Evolutionary conservation across 2,113 vertebrate genomes (phyloP), one percentile per base, ranked within the genome.

Genomic region (Heterotilapia buettikoferi): DNA sequence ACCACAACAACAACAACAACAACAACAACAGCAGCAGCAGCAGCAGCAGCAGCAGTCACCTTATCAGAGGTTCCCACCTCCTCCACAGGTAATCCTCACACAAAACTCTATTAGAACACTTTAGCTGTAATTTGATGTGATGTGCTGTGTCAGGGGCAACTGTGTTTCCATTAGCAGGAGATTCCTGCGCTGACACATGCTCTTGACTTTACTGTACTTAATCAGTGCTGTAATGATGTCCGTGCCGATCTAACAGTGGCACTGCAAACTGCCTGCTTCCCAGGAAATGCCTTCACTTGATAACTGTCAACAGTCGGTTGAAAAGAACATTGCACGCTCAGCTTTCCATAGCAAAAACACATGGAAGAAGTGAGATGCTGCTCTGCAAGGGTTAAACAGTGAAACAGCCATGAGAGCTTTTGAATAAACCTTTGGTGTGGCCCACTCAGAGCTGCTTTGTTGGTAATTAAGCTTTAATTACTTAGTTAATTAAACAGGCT

Each of bases 1-100:
- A 95, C 88, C 96, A 96, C 95, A 18, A 1, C 84, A 6, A 1
- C 89, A 24, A 54, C 97, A 96, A 71, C 92, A 96, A 79, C 93
- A 96, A 40, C 97, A 95, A 85, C n/a, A n/a, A n/a, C n/a, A n/a
- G n/a, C n/a, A n/a, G n/a, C 97, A 96, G 21, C 95, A 26, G 43
- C 93, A 96, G 3, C 97, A 96, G 80, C 97, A 97, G 24, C 96
- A 97, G 66, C 97, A 96, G 95, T 97, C 97, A 33, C 96, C 98
- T 2, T 99, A 98, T 92, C 98, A 98, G 63, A 98, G 98, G 96
- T 99, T 99, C 95, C 98, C 98, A 57, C 98, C 98, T 73, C 98
- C 98, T 81, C 97, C 98, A 93, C 98, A 99, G 98, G 98, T 99
- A 96, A 94, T 5, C 53, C 57, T 61, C 18, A 19, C 13, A 63